Conservation (phyloP, 2,797 vertebrate species). For the Pseudocheirus occidentalis region DNA sequence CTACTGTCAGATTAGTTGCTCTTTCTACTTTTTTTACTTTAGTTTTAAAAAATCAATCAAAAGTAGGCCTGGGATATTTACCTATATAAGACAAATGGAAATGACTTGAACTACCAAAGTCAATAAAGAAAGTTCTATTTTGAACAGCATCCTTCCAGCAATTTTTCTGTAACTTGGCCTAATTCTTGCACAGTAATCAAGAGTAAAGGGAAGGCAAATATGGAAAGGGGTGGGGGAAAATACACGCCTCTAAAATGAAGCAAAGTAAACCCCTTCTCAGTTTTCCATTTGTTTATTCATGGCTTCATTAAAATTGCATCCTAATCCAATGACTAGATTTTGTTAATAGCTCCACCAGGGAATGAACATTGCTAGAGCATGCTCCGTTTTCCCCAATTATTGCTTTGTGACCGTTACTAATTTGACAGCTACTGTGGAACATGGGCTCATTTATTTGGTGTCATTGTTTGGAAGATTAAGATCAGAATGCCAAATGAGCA, state of each 20-base stretch:
- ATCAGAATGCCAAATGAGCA: constrained; percentile 70
- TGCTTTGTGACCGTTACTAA: constrained; percentile 82
- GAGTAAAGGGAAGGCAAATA: neutral
- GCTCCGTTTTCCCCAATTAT: constrained; percentile 85
- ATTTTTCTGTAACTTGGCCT: constrained; percentile 37
- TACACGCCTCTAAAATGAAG: constrained; percentile 61
- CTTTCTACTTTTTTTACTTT: neutral
- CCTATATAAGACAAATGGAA: neutral
- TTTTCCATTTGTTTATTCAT: constrained; percentile 82
- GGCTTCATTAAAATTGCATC: constrained; percentile 85
- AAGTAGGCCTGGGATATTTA: neutral
- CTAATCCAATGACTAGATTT: constrained; percentile 80
- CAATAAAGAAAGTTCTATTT: neutral
- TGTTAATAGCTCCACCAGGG: constrained; percentile 84
- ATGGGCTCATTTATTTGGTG: constrained; percentile 81
- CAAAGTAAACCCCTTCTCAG: constrained; percentile 65
- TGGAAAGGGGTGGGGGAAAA: neutral
- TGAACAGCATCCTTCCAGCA: neutral
- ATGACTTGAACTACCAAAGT: neutral
- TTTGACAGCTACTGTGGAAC: constrained; percentile 84
- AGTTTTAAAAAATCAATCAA: neutral
- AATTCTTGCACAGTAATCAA: neutral
- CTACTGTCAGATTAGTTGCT: fast-evolving
- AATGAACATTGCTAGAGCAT: constrained; percentile 77
- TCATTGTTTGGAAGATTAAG: constrained; percentile 76